These are phyloP conservation scores for Leptonema lineaticorne DNA, from an alignment of 1,140 invertebrate species.

Conservation along the genomic window DNA sequence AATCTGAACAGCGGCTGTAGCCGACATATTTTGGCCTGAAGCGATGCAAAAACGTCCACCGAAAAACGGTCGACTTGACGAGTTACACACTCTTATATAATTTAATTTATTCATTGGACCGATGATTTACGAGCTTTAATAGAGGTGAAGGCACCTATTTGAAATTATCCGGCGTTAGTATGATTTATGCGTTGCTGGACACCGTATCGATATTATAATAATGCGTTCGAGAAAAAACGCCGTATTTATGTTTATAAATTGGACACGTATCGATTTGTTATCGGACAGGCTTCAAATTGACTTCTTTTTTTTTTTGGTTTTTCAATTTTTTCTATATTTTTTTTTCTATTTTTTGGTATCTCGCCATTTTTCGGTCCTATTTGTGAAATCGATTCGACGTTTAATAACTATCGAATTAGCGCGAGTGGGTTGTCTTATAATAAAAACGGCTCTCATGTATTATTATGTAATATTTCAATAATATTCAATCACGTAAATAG, in stretches of 20 bases:
- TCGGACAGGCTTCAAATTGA: not conserved
- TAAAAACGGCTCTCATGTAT: too few species aligned
- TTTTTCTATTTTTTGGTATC: too few species aligned
- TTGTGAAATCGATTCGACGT: too few species aligned
- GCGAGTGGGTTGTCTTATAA: too few species aligned
- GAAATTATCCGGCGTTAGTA: slow-evolving; percentile 41
- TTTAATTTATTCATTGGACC: slow-evolving; percentile 42
- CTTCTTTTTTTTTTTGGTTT: too few species aligned
- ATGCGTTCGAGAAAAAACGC: slow-evolving; percentile 8
- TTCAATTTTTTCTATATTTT: too few species aligned
- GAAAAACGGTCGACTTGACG: slow-evolving; percentile 30
- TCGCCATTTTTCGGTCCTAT: too few species aligned
- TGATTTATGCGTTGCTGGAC: slow-evolving; percentile 32
- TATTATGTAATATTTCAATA: too few species aligned
- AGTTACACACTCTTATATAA: slow-evolving; percentile 32
- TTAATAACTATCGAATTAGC: too few species aligned
- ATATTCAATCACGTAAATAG: too few species aligned
- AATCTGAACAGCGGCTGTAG: too few species aligned
- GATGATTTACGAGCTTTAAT: slow-evolving; percentile 40
- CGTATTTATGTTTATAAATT: slow-evolving; percentile 28
- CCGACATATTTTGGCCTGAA: slow-evolving; percentile 3
- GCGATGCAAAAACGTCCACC: slow-evolving; percentile 31
- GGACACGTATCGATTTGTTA: not conserved
- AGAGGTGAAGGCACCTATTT: slow-evolving; percentile 36
- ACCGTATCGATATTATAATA: not conserved